Base-by-base conservation (phyloP, 2,113 vertebrate genomes). In the Tiliqua scincoides region DNA sequence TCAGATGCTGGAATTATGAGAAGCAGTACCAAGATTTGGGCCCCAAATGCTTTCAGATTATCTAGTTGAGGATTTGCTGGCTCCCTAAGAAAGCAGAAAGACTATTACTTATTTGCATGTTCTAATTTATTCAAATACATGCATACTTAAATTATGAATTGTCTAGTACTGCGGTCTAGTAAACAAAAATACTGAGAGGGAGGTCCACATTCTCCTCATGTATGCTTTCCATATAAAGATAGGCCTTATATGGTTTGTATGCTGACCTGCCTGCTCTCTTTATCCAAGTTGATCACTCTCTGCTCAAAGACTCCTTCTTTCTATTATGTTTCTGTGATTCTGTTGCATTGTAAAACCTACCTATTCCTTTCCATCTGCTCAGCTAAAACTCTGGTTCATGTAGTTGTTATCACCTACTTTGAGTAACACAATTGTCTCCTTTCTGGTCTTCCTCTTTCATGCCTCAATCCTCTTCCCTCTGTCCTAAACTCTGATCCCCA, bases 51-150 rank as follows among this genome's bases (percentile, higher is more conserved):
- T 79, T 40, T 37, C 37, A 61, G 48, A 70, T 35, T 78, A 68
- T 57, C 57, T 32, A 54, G 65, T 68, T 48, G 35, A 68, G 43
- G 48, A 71, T 78, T 70, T 70, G 20, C 30, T 11, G 30, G 57
- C 32, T 80, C 59, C 23, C 27, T 25, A 32, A 17, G 10, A 2
- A 17, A 18, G 14, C 2, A 2, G 4, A 86, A 74, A 63, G 72
- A 27, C 52, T 30, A 79, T 3, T 85, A 57, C 8, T 71, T 79
- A 57, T 68, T 68, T 48, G 48, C 25, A 30, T 65, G 30, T 62
- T 43, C 21, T 80, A 62, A 73, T 86, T 80, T 81, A 73, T 65
- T 86, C 40, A 63, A 35, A 37, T 63, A 18, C 40, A 65, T 81
- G 57, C 32, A 74, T 65, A 27, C 54, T 86, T 78, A 70, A 67